Evolutionary conservation across 2,888 invertebrate species (phyloP).

Genomic region (Eupithecia centaureata): DNA sequence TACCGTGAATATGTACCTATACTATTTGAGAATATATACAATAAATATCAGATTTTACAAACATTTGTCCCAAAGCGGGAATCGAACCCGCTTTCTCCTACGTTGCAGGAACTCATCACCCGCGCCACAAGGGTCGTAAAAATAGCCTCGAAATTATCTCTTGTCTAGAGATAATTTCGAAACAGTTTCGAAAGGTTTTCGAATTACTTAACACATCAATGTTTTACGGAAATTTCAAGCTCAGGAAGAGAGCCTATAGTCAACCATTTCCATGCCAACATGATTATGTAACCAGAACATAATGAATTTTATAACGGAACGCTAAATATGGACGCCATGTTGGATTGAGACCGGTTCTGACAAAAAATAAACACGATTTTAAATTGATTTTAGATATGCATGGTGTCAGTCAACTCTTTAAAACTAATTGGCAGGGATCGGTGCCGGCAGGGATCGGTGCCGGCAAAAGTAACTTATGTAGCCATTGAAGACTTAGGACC

Average conservation of each 20-base stretch:
- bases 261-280: not conserved
- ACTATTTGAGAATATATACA: no score
- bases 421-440: not conserved
- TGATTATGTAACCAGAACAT: not conserved
- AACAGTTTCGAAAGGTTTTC: not conserved
- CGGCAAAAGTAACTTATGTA: not conserved
- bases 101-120: no score
- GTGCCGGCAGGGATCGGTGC: not conserved
- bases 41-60: no score
- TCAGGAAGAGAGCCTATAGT: not conserved
- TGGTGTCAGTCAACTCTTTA: slow-evolving; percentile 4
- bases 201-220: not conserved
- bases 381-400: slow-evolving; percentile 8
- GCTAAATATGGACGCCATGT: slow-evolving; percentile 4
- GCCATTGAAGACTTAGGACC: not conserved
- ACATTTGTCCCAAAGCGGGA: no score
- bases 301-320: slow-evolving; percentile 8
- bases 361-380: slow-evolving; percentile 6
- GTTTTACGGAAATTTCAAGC: not conserved
- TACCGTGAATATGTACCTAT: no score
- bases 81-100: no score
- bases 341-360: not conserved
- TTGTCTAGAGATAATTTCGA: no score
- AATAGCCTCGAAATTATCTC: no score
- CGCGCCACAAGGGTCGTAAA: no score